A percentile compares a stretch with the other conserved stretches of the same genome.
Conservation (phyloP, 2,113 vertebrate species). For the Mormyrus iriodes region DNA sequence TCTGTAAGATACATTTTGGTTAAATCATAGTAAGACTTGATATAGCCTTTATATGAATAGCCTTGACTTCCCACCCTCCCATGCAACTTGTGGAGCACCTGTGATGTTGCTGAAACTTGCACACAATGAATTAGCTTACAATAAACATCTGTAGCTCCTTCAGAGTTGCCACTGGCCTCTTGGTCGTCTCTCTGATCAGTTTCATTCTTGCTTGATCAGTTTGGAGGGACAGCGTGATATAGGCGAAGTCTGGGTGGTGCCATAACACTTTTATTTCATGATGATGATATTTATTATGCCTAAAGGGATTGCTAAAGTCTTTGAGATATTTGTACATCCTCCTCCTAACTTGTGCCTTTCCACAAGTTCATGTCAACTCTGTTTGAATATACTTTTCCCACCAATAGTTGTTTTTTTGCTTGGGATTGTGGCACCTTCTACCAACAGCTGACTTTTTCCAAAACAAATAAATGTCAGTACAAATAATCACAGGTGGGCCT, state of each 20-base stretch:
- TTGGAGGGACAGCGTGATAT: not conserved
- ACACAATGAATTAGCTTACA: not conserved
- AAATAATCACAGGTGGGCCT: not conserved
- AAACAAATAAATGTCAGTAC: not conserved
- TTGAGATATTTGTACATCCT: not conserved
- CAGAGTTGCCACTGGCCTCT: not conserved
- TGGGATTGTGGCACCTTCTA: not conserved
- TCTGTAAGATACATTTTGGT: not conserved
- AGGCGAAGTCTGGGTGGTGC: not conserved
- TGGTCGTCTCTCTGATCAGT: not conserved
- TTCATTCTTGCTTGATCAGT: not conserved
- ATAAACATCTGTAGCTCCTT: not conserved
- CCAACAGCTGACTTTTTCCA: not conserved
- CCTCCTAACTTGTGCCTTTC: not conserved
- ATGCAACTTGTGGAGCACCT: not conserved
- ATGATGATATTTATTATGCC: not conserved
- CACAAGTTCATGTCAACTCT: not conserved
- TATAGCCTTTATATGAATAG: not conserved
- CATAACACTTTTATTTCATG: not conserved
- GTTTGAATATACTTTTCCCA: not conserved
- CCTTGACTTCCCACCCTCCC: not conserved
- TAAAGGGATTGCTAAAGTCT: not conserved
- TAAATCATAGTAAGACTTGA: not conserved
- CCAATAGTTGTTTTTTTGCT: not conserved
- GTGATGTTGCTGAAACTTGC: not conserved